These are phyloP conservation scores for Vombatus ursinus DNA, from an alignment of 2,113 vertebrate genomes.

Conservation along the genomic window DNA sequence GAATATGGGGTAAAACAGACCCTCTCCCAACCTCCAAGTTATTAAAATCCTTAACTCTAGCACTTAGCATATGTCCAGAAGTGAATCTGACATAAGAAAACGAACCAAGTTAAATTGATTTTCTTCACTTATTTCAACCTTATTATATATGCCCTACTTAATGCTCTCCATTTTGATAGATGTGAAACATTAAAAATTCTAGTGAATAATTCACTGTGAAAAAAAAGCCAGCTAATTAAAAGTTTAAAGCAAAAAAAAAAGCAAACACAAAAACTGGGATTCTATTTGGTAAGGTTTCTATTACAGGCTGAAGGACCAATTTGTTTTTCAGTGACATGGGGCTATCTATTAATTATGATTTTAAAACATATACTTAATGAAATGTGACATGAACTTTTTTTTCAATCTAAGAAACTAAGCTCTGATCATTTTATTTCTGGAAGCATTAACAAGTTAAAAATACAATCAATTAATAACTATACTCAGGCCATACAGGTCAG, in stretches of 20 bases:
- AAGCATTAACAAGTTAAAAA: constrained; percentile 3
- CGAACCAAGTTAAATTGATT: constrained; percentile 52
- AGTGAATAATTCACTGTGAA: constrained; percentile 63
- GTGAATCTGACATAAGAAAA: constrained; percentile 60
- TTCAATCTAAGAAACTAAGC: not conserved
- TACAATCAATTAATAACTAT: constrained; percentile 1
- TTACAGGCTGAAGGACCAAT: not conserved
- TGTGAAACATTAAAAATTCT: constrained; percentile 54
- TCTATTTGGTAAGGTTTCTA: not conserved
- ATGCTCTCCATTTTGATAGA: constrained; percentile 65
- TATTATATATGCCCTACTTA: constrained; percentile 64
- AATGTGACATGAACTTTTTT: constrained; percentile 11
- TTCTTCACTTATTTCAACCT: constrained; percentile 66
- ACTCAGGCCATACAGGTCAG: not conserved
- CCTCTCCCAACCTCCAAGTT: not conserved
- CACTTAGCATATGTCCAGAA: constrained; percentile 53
- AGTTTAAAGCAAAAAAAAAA: constrained; percentile 60
- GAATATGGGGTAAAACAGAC: not conserved
- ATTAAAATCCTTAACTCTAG: constrained; percentile 44
- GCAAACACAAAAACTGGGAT: constrained; percentile 1
- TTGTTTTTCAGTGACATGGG: not conserved
- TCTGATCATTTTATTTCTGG: not conserved
- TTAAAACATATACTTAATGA: constrained; percentile 21
- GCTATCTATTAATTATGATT: not conserved
- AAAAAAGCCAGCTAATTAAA: constrained; percentile 70